Percentiles rank a stretch among this genome's conserved stretches.
These are phyloP conservation scores for Xanthorhoe designata DNA, from an alignment of 2,888 invertebrate species.

Conservation along the genomic window DNA sequence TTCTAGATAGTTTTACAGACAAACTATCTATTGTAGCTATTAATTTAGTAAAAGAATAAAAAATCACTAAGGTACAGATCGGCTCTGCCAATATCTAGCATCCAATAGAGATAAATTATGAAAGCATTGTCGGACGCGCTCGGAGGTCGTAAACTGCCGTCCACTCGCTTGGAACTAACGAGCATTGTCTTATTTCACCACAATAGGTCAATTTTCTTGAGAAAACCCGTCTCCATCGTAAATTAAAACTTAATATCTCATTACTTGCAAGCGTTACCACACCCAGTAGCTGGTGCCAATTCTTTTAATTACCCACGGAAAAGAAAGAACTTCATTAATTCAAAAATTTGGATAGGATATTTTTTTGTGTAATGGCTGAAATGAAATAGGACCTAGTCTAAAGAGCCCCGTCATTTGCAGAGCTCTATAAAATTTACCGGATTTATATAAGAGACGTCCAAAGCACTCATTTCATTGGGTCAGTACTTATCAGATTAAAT, in stretches of 20 bases:
- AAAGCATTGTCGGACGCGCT: slow-evolving; percentile 71
- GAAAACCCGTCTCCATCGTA: slow-evolving; percentile 78
- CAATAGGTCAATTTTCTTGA: slow-evolving; percentile 83
- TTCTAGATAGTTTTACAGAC: too few relatives aligned
- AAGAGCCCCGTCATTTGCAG: slow-evolving; percentile 23
- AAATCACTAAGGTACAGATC: slow-evolving; percentile 47
- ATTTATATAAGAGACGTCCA: background rate
- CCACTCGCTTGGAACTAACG: slow-evolving; percentile 77
- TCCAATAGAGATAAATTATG: slow-evolving; percentile 74
- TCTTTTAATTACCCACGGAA: slow-evolving; percentile 51
- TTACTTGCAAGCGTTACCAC: slow-evolving; percentile 76
- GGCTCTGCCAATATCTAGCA: slow-evolving; percentile 60
- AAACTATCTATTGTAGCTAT: too few relatives aligned
- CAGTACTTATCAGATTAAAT: background rate
- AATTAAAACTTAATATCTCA: slow-evolving; percentile 83
- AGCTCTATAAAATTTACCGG: slow-evolving; percentile 5
- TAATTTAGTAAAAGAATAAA: too few relatives aligned
- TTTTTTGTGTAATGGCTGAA: slow-evolving; percentile 23
- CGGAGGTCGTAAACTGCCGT: slow-evolving; percentile 66
- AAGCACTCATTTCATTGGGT: background rate
- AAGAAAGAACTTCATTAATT: slow-evolving; percentile 25
- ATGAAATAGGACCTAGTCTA: slow-evolving; percentile 15
- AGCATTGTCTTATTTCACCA: slow-evolving; percentile 80
- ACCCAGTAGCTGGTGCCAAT: slow-evolving; percentile 62
- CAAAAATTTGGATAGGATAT: slow-evolving; percentile 19